Conservation (phyloP, 2,797 vertebrate genomes). For the Eremophila alpestris region DNA sequence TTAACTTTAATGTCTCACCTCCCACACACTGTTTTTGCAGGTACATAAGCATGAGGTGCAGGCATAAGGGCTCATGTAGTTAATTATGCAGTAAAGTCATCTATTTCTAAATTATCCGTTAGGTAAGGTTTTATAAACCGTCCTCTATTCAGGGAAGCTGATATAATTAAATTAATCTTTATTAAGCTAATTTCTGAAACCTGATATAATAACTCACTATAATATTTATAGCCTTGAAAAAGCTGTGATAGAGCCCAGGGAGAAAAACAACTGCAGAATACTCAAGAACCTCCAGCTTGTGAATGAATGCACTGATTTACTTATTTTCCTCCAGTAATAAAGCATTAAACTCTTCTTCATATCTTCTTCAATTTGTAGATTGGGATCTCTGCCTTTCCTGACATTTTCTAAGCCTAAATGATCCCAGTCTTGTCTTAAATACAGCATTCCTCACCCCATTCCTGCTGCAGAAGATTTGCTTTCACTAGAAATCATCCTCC, state of each 20-base stretch:
- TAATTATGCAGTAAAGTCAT: background rate
- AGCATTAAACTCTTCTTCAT: background rate
- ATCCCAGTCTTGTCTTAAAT: background rate
- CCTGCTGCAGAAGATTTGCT: background rate
- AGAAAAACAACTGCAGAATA: background rate
- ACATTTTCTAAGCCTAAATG: conserved; percentile 30
- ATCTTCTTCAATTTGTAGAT: background rate
- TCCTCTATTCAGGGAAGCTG: background rate
- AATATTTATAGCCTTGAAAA: background rate
- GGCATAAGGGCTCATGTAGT: background rate
- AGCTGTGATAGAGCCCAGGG: background rate
- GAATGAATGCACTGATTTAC: background rate
- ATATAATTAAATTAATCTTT: background rate
- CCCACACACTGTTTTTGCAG: background rate
- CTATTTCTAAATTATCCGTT: background rate
- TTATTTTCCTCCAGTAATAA: background rate
- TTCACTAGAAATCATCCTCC: background rate
- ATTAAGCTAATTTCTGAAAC: background rate
- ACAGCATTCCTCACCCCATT: background rate
- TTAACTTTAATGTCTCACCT: background rate
- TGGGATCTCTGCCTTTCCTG: conserved; percentile 14
- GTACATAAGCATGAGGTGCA: background rate
- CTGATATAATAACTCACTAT: background rate
- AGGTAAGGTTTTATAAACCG: background rate
- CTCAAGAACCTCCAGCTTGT: background rate